These are phyloP conservation scores for Umimayanthus kanabou DNA, from an alignment of 92 coral and sea anemone genomes.

Conservation along the genomic window DNA sequence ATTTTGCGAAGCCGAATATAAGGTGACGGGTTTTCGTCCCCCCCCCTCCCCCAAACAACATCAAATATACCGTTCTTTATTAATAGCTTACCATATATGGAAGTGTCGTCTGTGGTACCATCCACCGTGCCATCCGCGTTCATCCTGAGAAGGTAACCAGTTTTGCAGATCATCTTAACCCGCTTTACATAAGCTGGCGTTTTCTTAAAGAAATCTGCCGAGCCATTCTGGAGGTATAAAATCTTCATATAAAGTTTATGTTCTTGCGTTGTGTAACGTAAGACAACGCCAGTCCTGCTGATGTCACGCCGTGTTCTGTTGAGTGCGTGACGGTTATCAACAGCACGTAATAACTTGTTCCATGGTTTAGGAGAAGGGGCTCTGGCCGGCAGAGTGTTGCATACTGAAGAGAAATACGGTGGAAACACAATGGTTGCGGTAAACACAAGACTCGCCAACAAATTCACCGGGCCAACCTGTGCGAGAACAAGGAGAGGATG, in stretches of 20 bases:
- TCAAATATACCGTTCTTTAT: no score
- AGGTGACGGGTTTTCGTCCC: no score
- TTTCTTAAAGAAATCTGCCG: conserved; percentile 19
- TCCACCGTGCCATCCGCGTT: conserved; percentile 65
- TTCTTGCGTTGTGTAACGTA: conserved; percentile 32
- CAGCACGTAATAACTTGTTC: neutral
- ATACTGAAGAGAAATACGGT: conserved; percentile 4
- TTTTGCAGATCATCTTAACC: conserved; percentile 58
- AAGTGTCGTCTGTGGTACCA: conserved; percentile 55
- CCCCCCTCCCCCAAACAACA: no score
- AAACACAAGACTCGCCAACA: neutral
- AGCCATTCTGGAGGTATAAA: conserved; percentile 17
- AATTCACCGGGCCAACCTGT: conserved; percentile 6
- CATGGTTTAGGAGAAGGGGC: neutral
- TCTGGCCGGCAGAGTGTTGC: neutral
- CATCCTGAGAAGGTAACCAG: conserved; percentile 60
- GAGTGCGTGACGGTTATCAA: neutral
- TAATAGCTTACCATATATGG: conserved; percentile 60
- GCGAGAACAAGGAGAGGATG: neutral
- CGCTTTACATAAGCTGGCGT: conserved; percentile 43
- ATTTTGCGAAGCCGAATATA: no score
- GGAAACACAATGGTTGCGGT: conserved; percentile 2
- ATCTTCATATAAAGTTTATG: conserved; percentile 46
- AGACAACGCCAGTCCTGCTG: conserved; percentile 38
- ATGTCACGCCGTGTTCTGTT: conserved; percentile 34